Percentiles rank a stretch among this genome's conserved stretches.
Evolutionary conservation across 2,888 invertebrate genomes (phyloP).

Genomic region (Sepiola atlantica): DNA sequence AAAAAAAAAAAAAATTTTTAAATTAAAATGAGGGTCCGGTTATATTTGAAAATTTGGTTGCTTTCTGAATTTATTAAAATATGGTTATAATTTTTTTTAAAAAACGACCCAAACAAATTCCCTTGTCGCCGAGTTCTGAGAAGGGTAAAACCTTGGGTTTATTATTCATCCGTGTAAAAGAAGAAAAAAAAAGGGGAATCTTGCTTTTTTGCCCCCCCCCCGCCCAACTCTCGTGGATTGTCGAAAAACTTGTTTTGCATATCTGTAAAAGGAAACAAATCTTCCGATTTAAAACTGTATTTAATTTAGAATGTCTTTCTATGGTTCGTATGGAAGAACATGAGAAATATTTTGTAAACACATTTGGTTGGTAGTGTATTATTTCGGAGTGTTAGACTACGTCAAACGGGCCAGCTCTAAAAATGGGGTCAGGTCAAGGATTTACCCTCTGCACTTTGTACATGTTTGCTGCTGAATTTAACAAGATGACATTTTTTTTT

Average conservation of each 20-base stretch:
- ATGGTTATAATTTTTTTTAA: neutral
- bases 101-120: neutral
- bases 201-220: neutral
- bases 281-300: neutral
- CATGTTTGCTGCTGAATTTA: neutral
- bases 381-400: neutral
- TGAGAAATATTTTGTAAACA: neutral
- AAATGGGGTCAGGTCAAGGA: conserved; percentile 22
- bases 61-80: neutral
- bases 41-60: neutral
- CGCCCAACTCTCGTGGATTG: neutral
- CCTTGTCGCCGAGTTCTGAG: no score
- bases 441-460: conserved; percentile 32
- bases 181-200: no score
- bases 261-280: neutral
- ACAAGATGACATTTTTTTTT: neutral
- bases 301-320: neutral
- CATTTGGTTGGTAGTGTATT: neutral
- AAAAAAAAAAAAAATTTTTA: no score
- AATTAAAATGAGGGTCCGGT: neutral
- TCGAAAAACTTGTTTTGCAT: neutral
- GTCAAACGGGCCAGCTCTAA: neutral
- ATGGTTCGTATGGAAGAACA: neutral
- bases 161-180: neutral
- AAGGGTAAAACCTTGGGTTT: neutral